Percentiles rank a stretch among this genome's conserved stretches.
Evolutionary conservation across 2,797 vertebrate genomes (phyloP).

Genomic region (Pagetopsis macropterus): DNA sequence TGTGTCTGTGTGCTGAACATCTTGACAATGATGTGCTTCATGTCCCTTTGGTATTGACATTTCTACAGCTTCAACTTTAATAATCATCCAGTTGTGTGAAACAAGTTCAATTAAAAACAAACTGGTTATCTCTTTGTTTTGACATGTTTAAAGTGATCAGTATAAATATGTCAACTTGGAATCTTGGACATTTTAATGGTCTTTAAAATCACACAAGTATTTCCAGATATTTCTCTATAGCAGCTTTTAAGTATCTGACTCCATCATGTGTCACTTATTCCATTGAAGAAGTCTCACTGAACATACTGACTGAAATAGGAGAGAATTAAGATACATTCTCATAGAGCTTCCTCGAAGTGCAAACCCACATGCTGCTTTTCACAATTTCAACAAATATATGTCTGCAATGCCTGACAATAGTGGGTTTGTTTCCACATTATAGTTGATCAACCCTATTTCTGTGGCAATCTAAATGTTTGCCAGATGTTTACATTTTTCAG

Average conservation of each 20-base stretch:
- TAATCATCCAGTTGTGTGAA: background rate
- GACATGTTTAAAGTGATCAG: background rate
- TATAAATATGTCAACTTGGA: background rate
- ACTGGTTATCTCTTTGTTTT: background rate
- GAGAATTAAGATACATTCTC: constrained; percentile 10
- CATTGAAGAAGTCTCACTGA: constrained; percentile 10
- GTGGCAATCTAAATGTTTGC: constrained; percentile 79
- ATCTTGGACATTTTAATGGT: background rate
- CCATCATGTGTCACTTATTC: constrained; percentile 13
- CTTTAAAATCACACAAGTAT: background rate
- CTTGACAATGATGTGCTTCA: background rate
- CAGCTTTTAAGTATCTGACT: background rate
- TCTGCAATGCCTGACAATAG: constrained; percentile 17
- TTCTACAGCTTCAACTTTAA: background rate
- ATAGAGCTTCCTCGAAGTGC: background rate
- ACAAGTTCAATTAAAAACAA: background rate
- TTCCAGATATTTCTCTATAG: background rate
- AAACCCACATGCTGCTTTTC: constrained; percentile 11
- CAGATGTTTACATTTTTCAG: constrained; percentile 85
- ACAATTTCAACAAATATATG: constrained; percentile 19
- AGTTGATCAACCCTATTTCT: constrained; percentile 59
- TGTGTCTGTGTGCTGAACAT: constrained; percentile 17
- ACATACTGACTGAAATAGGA: constrained; percentile 22
- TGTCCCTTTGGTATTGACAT: background rate
- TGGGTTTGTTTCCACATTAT: constrained; percentile 12